Evolutionary conservation across 2,113 vertebrate species (phyloP).

Genomic region (Galbula dea): DNA sequence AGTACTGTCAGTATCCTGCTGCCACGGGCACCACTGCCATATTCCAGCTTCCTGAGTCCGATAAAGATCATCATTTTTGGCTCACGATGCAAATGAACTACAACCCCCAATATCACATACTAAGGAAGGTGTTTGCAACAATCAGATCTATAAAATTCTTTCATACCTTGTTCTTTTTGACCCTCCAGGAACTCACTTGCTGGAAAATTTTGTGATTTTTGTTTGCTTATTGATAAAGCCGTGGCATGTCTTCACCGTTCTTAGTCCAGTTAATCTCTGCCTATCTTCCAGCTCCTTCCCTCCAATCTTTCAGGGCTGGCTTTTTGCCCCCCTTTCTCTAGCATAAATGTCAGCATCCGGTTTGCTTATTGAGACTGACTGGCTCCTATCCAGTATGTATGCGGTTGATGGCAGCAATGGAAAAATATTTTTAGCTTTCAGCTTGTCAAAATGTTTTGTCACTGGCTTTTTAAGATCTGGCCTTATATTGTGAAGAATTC

Average conservation of each 20-base stretch:
- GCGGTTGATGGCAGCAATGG: slow-evolving; percentile 18
- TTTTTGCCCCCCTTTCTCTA: not conserved
- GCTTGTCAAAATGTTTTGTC: slow-evolving; percentile 16
- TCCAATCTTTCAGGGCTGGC: not conserved
- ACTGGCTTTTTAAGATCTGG: not conserved
- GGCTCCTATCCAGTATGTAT: slow-evolving; percentile 21
- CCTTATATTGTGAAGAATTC: not conserved
- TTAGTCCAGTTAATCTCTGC: not conserved
- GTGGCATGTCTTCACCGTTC: not conserved
- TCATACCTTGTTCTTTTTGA: not conserved
- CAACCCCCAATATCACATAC: not conserved
- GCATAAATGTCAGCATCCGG: slow-evolving; percentile 30
- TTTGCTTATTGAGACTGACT: slow-evolving; percentile 33
- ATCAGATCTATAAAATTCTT: not conserved
- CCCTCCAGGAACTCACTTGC: not conserved
- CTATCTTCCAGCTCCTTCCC: not conserved
- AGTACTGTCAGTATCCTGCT: not conserved
- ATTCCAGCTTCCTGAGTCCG: not conserved
- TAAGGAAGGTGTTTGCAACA: not conserved
- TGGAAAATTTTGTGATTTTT: not conserved
- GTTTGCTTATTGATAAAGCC: not conserved
- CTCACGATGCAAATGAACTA: not conserved
- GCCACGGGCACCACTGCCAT: not conserved
- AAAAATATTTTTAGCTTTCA: slow-evolving; percentile 36
- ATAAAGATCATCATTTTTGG: not conserved